A percentile compares a stretch with the other conserved stretches of the same genome.
Conservation (phyloP, 2,888 invertebrate genomes). For the Eilema sororculum region DNA sequence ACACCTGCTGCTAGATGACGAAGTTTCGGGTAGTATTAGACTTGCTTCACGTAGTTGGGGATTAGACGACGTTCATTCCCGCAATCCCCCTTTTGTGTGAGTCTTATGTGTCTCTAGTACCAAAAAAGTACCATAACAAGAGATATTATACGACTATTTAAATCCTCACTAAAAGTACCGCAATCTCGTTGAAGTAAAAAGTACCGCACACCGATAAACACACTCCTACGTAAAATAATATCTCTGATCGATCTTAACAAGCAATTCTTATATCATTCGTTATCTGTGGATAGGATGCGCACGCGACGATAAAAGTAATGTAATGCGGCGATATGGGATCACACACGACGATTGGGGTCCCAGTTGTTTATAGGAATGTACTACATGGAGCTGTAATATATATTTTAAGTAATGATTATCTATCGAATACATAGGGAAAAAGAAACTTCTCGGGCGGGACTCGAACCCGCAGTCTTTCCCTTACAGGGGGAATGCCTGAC, state of each 20-base stretch:
- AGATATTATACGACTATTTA: background rate
- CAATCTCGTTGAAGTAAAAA: background rate
- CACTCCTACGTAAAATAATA: slow-evolving; percentile 29
- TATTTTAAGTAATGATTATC: background rate
- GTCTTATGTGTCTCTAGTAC: background rate
- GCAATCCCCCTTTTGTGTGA: background rate
- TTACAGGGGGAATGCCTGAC: too few species aligned
- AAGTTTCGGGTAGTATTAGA: background rate
- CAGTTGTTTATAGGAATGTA: background rate
- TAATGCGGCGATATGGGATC: slow-evolving; percentile 50
- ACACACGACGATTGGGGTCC: slow-evolving; percentile 47
- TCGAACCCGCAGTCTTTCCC: too few species aligned
- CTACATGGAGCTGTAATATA: slow-evolving; percentile 5
- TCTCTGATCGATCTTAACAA: slow-evolving; percentile 44
- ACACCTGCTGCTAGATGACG: background rate
- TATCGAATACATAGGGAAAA: too few species aligned
- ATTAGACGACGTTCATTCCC: background rate
- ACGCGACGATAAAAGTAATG: slow-evolving; percentile 55
- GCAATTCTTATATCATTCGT: slow-evolving; percentile 45
- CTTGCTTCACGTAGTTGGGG: background rate
- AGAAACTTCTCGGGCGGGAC: too few species aligned
- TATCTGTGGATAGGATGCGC: slow-evolving; percentile 45
- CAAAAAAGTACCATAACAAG: background rate
- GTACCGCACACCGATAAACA: slow-evolving; percentile 3
- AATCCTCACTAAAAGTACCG: background rate